These are phyloP conservation scores for Loriculus beryllinus DNA, from an alignment of 2,797 vertebrate genomes.

Conservation along the genomic window DNA sequence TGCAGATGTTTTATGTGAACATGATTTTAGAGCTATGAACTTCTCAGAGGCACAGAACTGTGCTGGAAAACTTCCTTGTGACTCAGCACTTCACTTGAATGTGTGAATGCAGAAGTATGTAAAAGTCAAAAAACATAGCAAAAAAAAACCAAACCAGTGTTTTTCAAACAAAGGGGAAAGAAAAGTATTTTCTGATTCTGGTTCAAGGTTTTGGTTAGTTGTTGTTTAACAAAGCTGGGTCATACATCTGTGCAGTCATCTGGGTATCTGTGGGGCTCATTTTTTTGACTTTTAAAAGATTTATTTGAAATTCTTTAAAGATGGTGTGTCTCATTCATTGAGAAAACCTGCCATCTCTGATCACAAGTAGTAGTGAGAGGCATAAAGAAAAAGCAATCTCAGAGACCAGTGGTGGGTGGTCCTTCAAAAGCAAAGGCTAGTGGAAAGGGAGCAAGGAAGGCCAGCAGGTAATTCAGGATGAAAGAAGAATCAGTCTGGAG, in stretches of 20 bases:
- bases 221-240: neutral
- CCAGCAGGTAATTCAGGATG: neutral
- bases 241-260: neutral
- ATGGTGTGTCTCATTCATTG: rapidly evolving
- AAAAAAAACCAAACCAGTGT: neutral
- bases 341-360: neutral
- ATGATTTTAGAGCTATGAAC: neutral
- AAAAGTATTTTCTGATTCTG: neutral
- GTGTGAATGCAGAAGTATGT: neutral
- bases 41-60: neutral
- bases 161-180: neutral
- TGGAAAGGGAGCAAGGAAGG: neutral
- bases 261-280: rapidly evolving
- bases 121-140: neutral
- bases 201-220: neutral
- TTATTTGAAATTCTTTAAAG: neutral
- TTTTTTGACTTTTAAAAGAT: neutral
- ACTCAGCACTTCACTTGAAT: slow-evolving; percentile 33
- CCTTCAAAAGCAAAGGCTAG: neutral
- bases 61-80: slow-evolving; percentile 29
- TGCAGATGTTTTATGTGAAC: neutral
- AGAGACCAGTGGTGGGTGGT: neutral
- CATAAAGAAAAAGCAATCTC: rapidly evolving
- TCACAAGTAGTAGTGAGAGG: rapidly evolving
- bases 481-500: neutral